Evolutionary conservation across 2,113 vertebrate genomes (phyloP), one percentile per base, ranked within the genome.

Genomic region (Vicugna pacos): DNA sequence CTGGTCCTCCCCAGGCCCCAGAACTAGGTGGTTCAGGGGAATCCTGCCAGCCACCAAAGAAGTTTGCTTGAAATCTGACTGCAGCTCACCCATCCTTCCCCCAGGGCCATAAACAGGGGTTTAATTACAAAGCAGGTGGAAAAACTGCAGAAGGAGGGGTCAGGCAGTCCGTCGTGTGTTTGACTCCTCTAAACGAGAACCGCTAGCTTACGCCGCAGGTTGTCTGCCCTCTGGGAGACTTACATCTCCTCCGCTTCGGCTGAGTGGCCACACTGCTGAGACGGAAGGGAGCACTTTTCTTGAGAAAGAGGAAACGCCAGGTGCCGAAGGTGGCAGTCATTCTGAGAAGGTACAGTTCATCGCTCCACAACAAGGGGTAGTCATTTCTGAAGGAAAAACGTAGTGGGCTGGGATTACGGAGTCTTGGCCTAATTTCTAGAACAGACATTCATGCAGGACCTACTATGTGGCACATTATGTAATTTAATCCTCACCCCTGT

Each of bases 81-180:
- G 3, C 26, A 42, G 38, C 24, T 79, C 79, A 32, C 83, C 65
- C 2, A 0, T 20, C 42, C 70, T 54, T n/a, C 46, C 46, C 52
- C 5, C 0, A 4, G 35, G 65, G 4, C 85, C 19, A 8, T 54
- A 67, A 89, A 58, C 2, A 6, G 13, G n/a, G n/a, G 54, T 89
- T 91, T 67, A 24, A 50, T 95, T 89, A 70, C 89, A 96, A 82
- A 93, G 82, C 87, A 91, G 85, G 77, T 75, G 20, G 86, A 22
- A 75, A 91, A 82, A 38, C 26, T 84, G 42, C 12, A 72, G 42
- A 72, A 60, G 16, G 3, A 58, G 22, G 54, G 83, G 69, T 32
- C 73, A 69, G 42, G n/a, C 70, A 6, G 54, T 30, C 28, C 32
- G 19, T 0, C 42, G 89, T 80, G 73, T 35, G 50, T 16, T 85